Base-by-base conservation (phyloP, 2,113 vertebrate genomes). In the Mionectes macconnelli region DNA sequence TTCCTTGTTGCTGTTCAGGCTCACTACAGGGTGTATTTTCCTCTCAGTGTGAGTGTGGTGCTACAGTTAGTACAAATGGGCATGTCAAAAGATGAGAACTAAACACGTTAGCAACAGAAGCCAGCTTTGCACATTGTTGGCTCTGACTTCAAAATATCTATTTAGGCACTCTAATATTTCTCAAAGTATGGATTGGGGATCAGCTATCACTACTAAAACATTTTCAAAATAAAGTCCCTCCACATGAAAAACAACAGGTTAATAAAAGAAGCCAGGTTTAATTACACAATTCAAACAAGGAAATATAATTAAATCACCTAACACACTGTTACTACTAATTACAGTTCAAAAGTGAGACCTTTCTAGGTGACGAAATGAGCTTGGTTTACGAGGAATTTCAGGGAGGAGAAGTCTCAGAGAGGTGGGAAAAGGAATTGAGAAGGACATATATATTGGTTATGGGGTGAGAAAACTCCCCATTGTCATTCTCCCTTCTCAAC, bases 61-160 rank as follows among this genome's bases (percentile, higher is more conserved):
- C 57, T 93, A 28, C 78, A 82, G 53, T 89, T 96, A 89, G 91
- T 89, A 82, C 15, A 31, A 94, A 93, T 69, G 66, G 70, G 74
- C 70, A 79, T 6, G 22, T 87, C 81, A 91, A 79, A 91, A 87
- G 62, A 95, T 69, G 74, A 84, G 74, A 74, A 62, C 49, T 49
- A 42, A 30, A 78, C 81, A 87, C 37, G 82, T 73, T 35, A 94
- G 91, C 74, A 84, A 62, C 76, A 82, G 81, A 82, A 94, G 76
- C 17, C 27, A 47, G 74, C 49, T 79, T 93, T 68, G 84, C 79
- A 74, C 37, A 33, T 68, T 94, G 91, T 44, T 89, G 49, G 72
- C 39, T 93, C 59, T 74, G 67, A 67, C 52, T 94, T 87, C 89
- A 79, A 81, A 74, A 63, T 39, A 74, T 68, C 63, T 90, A 59